Conservation (phyloP, 2,797 vertebrate species). For the Notoglanidium macrostoma region DNA sequence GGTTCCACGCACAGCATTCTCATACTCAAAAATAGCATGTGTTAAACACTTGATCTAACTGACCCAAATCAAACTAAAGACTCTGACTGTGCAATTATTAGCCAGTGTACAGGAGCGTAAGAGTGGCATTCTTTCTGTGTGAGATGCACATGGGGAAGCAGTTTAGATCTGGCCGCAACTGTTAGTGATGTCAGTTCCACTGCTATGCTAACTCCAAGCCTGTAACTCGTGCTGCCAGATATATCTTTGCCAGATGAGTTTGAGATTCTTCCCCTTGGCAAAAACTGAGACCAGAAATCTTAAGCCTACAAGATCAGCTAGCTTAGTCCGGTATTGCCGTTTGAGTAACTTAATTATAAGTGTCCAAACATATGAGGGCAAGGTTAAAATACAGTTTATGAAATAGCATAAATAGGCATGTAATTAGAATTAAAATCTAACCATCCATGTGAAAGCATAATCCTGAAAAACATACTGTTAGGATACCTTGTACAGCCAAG, state of each 20-base stretch:
- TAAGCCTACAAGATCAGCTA: slow-evolving; percentile 53
- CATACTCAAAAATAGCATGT: slow-evolving; percentile 52
- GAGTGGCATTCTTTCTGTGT: slow-evolving; percentile 37
- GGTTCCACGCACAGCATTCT: slow-evolving; percentile 54
- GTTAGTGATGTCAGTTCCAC: slow-evolving; percentile 71
- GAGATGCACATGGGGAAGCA: slow-evolving; percentile 37
- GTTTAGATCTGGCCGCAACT: slow-evolving; percentile 62
- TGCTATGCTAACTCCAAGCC: slow-evolving; percentile 68
- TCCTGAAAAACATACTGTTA: slow-evolving; percentile 21
- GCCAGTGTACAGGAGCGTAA: slow-evolving; percentile 8
- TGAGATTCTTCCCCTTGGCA: slow-evolving; percentile 72
- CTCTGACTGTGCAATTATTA: slow-evolving; percentile 24
- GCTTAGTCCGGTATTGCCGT: slow-evolving; percentile 9
- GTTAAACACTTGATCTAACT: slow-evolving; percentile 44
- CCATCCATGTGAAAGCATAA: slow-evolving; percentile 16
- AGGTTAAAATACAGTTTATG: background rate
- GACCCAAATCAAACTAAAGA: slow-evolving; percentile 32
- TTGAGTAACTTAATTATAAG: slow-evolving; percentile 35
- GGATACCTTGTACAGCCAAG: slow-evolving; percentile 95
- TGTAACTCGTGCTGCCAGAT: slow-evolving; percentile 69
- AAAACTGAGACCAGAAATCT: slow-evolving; percentile 59
- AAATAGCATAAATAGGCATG: background rate
- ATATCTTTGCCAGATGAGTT: slow-evolving; percentile 74
- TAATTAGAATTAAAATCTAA: slow-evolving; percentile 5
- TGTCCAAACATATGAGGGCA: background rate